Base-by-base conservation (phyloP, 2,888 invertebrate species). In the Brenthis hecate region DNA sequence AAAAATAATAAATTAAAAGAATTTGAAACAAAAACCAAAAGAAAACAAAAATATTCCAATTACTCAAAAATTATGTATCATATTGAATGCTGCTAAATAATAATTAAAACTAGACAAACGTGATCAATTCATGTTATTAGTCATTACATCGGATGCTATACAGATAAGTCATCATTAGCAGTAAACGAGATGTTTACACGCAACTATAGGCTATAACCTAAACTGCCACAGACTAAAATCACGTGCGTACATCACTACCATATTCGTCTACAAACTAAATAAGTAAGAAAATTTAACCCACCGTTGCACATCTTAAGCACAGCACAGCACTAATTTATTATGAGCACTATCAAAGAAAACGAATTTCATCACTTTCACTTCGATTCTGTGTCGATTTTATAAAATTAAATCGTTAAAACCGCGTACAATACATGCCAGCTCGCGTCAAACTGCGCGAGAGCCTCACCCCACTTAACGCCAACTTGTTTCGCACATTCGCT, bases 381-480 rank as follows among this genome's bases (percentile, higher is more conserved):
- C 76, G 80, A 86, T 85, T 85, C 86, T 87, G 79, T 83, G 73
- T 86, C 86, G 87, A 82, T 84, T 85, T 83, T 75, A 72, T 64
- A 36, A 68, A 51, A 72, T 70, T 72, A 77, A 85, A 86, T 79
- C 85, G 85, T 83, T 82, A 86, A 82, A 85, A 83, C 84, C 78
- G 80, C 78, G 79, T 74, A 75, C 73, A 76, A 74, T 60, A 64
- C 63, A 56, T 61, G 73, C 71, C 65, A 75, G 80, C 75, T 76
- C 82, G 84, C 84, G 85, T 81, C 82, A 80, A 79, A 86, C 88
- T 87, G 83, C 86, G 85, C 81, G 68, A 77, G 77, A 85, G 81
- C 85, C 86, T 77, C 70, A 82, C 86, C 86, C 86, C 87, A 76
- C 85, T 62, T 48, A 62, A 23, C 13, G 23, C 28, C 47, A 61